phyloP scores from a whole-genome alignment of 2,113 vertebrate species.

The Vombatus ursinus region DNA sequence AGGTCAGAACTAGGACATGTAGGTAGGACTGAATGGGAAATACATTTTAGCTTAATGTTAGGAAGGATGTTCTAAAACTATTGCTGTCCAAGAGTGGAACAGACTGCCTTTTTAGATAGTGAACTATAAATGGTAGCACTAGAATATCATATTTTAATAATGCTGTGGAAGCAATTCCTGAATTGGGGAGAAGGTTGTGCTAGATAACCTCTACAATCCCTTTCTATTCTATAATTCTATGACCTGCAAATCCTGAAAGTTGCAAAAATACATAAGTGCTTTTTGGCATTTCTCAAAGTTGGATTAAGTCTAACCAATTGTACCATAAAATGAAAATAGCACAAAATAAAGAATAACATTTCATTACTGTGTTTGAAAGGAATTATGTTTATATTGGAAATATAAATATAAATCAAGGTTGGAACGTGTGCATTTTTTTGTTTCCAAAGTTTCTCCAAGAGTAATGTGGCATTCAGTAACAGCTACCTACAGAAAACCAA shows the following conservation, averaged over 20 bases:
- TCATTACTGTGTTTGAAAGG: not conserved
- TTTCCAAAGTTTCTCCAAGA: not conserved
- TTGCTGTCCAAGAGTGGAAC: not conserved
- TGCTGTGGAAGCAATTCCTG: not conserved
- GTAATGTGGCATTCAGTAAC: not conserved
- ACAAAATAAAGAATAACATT: not conserved
- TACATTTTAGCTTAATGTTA: not conserved
- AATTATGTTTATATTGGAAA: not conserved
- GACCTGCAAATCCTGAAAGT: not conserved
- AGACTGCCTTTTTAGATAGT: not conserved
- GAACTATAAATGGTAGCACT: not conserved
- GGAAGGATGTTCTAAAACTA: not conserved
- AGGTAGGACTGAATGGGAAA: not conserved
- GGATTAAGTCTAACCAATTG: not conserved
- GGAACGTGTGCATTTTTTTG: not conserved
- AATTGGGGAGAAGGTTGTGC: not conserved
- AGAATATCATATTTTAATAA: not conserved
- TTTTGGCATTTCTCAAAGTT: not conserved
- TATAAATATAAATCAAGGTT: not conserved
- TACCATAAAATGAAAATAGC: not conserved
- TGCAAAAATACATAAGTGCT: not conserved
- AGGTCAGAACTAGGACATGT: not conserved
- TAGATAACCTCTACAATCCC: not conserved
- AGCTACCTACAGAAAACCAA: not conserved
- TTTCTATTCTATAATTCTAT: not conserved